Evolutionary conservation across 2,888 invertebrate species (phyloP).

Genomic region (Sarcophaga rosellei): DNA sequence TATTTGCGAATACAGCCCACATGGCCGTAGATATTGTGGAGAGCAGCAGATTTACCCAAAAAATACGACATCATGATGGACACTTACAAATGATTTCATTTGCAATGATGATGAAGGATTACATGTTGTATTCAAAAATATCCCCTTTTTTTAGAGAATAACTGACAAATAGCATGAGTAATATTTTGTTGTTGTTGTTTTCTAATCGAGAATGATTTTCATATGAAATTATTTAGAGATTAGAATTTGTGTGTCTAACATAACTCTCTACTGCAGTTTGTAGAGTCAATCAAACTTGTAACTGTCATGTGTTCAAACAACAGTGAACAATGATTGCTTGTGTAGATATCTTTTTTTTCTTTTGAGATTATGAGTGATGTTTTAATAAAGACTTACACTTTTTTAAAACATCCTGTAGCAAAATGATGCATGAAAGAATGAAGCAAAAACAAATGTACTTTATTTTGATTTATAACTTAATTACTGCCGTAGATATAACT

Average conservation of each 20-base stretch:
- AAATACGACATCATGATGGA: background rate
- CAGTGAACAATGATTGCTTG: background rate
- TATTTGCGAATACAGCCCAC: too few relatives aligned
- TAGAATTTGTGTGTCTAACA: background rate
- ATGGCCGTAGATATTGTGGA: background rate
- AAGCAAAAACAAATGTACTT: background rate
- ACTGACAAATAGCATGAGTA: background rate
- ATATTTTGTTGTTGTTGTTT: background rate
- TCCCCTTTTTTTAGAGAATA: background rate
- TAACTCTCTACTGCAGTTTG: background rate
- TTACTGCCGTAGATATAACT: background rate
- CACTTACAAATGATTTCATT: conserved; percentile 22
- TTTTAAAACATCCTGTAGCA: background rate
- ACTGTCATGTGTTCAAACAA: background rate
- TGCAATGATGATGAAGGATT: background rate
- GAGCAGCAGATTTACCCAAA: background rate
- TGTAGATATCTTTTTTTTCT: background rate
- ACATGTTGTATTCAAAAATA: conserved; percentile 15
- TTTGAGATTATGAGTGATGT: background rate
- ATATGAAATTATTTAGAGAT: conserved; percentile 30
- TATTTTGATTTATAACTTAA: background rate
- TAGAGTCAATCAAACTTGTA: background rate
- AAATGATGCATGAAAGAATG: background rate
- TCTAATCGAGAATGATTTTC: conserved; percentile 1
- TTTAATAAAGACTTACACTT: background rate